A percentile compares a stretch with the other conserved stretches of the same genome.
Evolutionary conservation across 2,888 invertebrate genomes (phyloP).

Genomic region (Notodonta ziczac): DNA sequence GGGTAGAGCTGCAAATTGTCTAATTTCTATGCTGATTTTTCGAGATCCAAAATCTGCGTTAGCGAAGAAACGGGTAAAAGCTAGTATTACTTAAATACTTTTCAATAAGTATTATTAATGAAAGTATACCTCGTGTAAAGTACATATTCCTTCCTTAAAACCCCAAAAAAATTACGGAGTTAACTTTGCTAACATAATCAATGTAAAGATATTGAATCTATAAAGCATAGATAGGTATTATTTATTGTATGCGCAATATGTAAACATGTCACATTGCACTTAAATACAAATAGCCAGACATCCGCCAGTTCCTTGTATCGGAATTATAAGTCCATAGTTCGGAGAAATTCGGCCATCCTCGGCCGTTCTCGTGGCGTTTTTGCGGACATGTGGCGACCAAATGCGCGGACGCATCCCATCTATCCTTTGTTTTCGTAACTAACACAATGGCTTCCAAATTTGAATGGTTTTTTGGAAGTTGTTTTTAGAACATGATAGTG

Average conservation of each 20-base stretch:
- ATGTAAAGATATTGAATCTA: too few species aligned
- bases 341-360: constrained; percentile 52
- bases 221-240: too few species aligned
- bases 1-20: too few species aligned
- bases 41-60: too few species aligned
- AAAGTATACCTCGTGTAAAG: too few species aligned
- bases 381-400: constrained; percentile 72
- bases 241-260: background rate
- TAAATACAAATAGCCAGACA: background rate
- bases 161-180: too few species aligned
- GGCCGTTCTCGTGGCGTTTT: constrained; percentile 53
- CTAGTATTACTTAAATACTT: too few species aligned
- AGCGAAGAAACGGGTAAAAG: too few species aligned
- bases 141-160: too few species aligned
- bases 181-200: too few species aligned
- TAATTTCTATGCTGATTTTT: too few species aligned
- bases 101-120: too few species aligned
- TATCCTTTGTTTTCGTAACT: constrained; percentile 36
- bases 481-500: constrained; percentile 12
- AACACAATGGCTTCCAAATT: constrained; percentile 51
- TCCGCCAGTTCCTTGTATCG: constrained; percentile 1
- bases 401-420: constrained; percentile 61
- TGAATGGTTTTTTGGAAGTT: constrained; percentile 41
- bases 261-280: constrained; percentile 5
- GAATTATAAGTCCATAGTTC: constrained; percentile 33